Evolutionary conservation across 2,113 vertebrate species (phyloP).

Genomic region (Thalassarche chlororhynchos): DNA sequence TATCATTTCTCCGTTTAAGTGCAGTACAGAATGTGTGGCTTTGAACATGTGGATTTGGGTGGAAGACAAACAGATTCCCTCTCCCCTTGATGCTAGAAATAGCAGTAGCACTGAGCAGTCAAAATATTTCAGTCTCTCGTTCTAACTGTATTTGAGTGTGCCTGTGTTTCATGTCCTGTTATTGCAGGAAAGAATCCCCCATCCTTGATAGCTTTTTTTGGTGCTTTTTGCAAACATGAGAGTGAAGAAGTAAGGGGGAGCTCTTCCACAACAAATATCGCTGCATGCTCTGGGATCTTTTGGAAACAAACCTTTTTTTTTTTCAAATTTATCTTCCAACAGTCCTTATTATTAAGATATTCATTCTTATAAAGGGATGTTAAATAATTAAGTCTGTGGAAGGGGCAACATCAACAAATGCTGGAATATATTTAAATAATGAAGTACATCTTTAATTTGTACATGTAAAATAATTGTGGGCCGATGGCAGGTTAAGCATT

Average conservation of each 20-base stretch:
- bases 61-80: background rate
- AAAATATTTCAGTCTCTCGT: background rate
- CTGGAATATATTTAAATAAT: conserved; percentile 80
- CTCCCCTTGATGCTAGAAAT: background rate
- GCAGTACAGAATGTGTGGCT: background rate
- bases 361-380: conserved; percentile 74
- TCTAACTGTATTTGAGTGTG: background rate
- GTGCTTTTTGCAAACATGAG: conserved; percentile 57
- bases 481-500: conserved; percentile 54
- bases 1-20: background rate
- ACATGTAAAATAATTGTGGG: conserved; percentile 64
- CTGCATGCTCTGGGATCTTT: conserved; percentile 56
- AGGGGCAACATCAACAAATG: conserved; percentile 71
- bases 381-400: conserved; percentile 75
- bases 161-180: conserved; percentile 12
- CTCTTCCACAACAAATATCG: conserved; percentile 80
- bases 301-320: conserved; percentile 40
- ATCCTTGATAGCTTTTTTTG: background rate
- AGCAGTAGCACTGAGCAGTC: background rate
- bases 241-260: conserved; percentile 82
- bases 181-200: background rate
- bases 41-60: background rate
- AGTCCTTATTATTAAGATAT: conserved; percentile 75
- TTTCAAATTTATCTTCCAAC: conserved; percentile 29
- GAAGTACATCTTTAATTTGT: conserved; percentile 73